phyloP scores from a whole-genome alignment of 2,888 invertebrate species.

The Macrosiphum euphorbiae region DNA sequence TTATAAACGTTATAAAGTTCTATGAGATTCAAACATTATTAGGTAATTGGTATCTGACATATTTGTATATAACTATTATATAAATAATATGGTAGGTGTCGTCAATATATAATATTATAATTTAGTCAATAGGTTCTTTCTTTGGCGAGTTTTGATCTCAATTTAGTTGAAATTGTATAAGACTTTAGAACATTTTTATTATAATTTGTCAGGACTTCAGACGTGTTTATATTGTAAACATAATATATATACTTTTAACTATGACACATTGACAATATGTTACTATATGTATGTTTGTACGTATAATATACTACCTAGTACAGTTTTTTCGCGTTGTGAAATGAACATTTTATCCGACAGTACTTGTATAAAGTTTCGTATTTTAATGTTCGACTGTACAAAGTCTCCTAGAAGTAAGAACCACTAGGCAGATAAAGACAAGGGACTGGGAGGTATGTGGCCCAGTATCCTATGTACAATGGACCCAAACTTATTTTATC shows the following conservation, averaged over 20 bases:
- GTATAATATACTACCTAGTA: neutral
- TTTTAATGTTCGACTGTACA: neutral
- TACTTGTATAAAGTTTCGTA: no score
- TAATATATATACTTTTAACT: neutral
- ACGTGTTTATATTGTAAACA: neutral
- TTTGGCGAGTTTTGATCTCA: neutral
- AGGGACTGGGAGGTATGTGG: neutral
- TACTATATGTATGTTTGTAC: neutral
- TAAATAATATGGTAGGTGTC: no score
- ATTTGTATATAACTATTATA: no score
- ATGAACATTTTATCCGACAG: neutral
- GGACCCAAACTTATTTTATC: neutral
- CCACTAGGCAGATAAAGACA: neutral
- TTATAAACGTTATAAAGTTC: neutral
- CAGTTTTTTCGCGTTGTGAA: neutral
- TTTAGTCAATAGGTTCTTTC: neutral
- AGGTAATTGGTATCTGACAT: neutral
- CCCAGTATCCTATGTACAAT: neutral
- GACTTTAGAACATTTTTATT: neutral
- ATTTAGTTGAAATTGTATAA: neutral
- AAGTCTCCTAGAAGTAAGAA: neutral
- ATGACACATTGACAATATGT: neutral
- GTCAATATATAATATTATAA: neutral
- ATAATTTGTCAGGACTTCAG: neutral
- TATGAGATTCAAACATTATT: neutral